Conservation (phyloP, 1,140 invertebrate genomes). For the Drosophila ironensis region DNA sequence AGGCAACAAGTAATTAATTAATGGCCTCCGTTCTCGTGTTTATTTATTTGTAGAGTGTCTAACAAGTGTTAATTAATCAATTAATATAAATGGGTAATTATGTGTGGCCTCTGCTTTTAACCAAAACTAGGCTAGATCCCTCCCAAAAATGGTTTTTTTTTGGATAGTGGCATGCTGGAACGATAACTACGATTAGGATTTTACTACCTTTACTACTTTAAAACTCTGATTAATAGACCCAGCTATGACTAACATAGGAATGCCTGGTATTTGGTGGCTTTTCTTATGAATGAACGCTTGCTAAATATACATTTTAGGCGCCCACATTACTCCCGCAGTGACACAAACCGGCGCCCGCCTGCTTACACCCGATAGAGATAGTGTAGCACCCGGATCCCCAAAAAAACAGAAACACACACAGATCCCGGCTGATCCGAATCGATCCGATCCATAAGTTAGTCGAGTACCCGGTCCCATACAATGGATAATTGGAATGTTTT, state of each 20-base stretch:
- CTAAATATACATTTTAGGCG: slow-evolving; percentile 40
- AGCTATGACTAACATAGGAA: neutral
- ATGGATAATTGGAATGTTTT: slow-evolving; percentile 82
- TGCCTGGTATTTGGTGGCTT: slow-evolving; percentile 1
- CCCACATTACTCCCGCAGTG: slow-evolving; percentile 5
- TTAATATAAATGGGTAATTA: slow-evolving; percentile 59
- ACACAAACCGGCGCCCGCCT: slow-evolving; percentile 35
- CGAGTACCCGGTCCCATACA: slow-evolving; percentile 5
- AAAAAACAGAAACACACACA: slow-evolving; percentile 12
- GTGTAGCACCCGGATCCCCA: slow-evolving; percentile 13
- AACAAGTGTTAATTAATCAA: slow-evolving; percentile 11
- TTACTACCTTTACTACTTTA: too few species aligned
- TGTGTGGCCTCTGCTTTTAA: slow-evolving; percentile 2
- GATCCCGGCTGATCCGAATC: slow-evolving; percentile 8
- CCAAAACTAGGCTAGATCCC: too few species aligned
- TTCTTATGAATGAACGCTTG: slow-evolving; percentile 43
- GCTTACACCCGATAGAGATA: slow-evolving; percentile 6
- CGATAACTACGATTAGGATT: too few species aligned
- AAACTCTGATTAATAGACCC: neutral
- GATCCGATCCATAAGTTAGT: slow-evolving; percentile 1
- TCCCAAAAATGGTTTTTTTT: too few species aligned
- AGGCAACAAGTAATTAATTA: slow-evolving; percentile 29
- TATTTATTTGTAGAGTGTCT: slow-evolving; percentile 25
- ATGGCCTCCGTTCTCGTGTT: slow-evolving; percentile 6
- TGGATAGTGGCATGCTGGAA: too few species aligned